phyloP scores from a whole-genome alignment of 2,797 vertebrate genomes.

The Bryconaethiops microstoma region DNA sequence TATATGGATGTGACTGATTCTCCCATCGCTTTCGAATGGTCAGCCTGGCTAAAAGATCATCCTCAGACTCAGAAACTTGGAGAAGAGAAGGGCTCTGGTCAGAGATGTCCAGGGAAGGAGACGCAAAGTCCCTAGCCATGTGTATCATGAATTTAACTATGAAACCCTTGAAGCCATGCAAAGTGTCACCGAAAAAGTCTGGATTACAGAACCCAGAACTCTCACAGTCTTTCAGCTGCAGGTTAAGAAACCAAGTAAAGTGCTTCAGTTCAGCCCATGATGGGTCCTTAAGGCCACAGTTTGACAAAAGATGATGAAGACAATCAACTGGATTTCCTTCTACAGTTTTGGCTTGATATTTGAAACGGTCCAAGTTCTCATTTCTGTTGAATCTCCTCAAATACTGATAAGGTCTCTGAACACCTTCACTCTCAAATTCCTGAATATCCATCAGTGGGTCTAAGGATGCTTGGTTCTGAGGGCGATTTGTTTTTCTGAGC shows the following conservation, averaged over 20 bases:
- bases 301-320: slow-evolving; percentile 68
- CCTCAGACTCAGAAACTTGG: slow-evolving; percentile 33
- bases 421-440: slow-evolving; percentile 73
- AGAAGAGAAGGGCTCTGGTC: slow-evolving; percentile 69
- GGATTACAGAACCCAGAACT: slow-evolving; percentile 79
- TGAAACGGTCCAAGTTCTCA: slow-evolving; percentile 71
- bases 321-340: slow-evolving; percentile 69
- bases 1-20: slow-evolving; percentile 79
- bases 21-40: slow-evolving; percentile 78
- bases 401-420: slow-evolving; percentile 82
- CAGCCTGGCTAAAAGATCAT: slow-evolving; percentile 62
- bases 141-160: slow-evolving; percentile 82
- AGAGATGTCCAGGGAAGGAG: slow-evolving; percentile 74
- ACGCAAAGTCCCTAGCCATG: slow-evolving; percentile 83
- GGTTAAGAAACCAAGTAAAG: slow-evolving; percentile 81
- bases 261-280: slow-evolving; percentile 83
- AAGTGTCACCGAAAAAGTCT: slow-evolving; percentile 64
- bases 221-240: slow-evolving; percentile 80
- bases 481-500: neutral
- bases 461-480: slow-evolving; percentile 28
- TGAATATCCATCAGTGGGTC: slow-evolving; percentile 75
- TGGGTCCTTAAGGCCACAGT: slow-evolving; percentile 75
- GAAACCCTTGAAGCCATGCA: slow-evolving; percentile 79
- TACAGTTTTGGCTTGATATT: slow-evolving; percentile 58
- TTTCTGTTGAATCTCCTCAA: slow-evolving; percentile 63